These are phyloP conservation scores for Pseudopipra pipra DNA, from an alignment of 2,113 vertebrate genomes.

Conservation along the genomic window DNA sequence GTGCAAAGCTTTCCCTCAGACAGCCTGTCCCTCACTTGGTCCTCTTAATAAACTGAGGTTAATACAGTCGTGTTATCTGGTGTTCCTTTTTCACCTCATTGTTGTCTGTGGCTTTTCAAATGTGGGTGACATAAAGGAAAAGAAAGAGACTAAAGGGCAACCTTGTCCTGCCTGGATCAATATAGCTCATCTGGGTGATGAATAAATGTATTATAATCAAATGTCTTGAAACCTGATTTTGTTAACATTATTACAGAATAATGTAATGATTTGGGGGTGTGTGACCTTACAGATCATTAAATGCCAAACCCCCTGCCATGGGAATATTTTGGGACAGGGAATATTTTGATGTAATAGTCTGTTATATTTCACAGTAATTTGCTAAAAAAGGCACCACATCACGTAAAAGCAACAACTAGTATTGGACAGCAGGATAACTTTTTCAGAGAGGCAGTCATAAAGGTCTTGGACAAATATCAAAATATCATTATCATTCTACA, in stretches of 20 bases:
- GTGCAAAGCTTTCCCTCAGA: background rate
- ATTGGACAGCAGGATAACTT: background rate
- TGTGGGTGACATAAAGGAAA: background rate
- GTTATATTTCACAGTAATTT: background rate
- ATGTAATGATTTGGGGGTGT: accelerated
- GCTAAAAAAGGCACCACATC: background rate
- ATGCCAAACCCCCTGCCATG: background rate
- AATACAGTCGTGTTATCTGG: background rate
- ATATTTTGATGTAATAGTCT: background rate
- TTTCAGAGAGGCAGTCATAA: background rate
- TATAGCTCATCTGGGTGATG: background rate
- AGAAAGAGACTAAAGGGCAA: background rate
- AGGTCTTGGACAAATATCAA: background rate
- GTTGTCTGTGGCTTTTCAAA: background rate
- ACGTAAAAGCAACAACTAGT: background rate
- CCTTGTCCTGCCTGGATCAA: background rate
- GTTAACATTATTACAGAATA: background rate
- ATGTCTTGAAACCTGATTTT: background rate
- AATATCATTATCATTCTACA: background rate
- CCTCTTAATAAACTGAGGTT: background rate
- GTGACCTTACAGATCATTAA: background rate
- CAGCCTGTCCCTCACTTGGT: background rate
- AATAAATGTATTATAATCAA: background rate
- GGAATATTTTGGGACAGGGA: no score
- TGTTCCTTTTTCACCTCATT: background rate